Percentiles rank a stretch among this genome's conserved stretches.
phyloP scores from a whole-genome alignment of 2,888 invertebrate genomes.

The Nephrotoma appendiculata region DNA sequence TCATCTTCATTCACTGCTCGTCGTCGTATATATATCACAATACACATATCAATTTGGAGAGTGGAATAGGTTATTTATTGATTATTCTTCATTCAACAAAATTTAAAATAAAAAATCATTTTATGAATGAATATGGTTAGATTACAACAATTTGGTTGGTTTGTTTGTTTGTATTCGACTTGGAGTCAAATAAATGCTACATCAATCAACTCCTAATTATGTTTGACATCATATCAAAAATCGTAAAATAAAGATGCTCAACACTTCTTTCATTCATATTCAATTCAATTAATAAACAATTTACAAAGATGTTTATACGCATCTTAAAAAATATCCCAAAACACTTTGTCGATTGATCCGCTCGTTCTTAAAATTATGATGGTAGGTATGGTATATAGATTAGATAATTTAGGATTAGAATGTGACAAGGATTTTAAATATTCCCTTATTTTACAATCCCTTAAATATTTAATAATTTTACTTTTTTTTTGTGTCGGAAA shows the following conservation, averaged over 20 bases:
- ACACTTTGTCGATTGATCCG: neutral
- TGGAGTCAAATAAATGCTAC: neutral
- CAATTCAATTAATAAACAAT: neutral
- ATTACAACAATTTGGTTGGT: neutral
- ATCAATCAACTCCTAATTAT: neutral
- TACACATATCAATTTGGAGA: neutral
- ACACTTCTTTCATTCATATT: neutral
- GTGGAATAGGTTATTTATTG: neutral
- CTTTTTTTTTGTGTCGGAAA: neutral
- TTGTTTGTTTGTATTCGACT: neutral
- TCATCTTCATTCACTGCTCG: neutral
- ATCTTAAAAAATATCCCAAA: neutral
- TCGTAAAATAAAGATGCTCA: neutral
- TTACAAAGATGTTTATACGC: neutral
- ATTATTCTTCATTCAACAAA: neutral
- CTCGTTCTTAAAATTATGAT: neutral
- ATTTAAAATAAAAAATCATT: neutral
- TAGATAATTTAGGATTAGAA: neutral
- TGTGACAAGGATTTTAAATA: neutral
- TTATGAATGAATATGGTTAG: neutral
- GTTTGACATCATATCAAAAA: neutral
- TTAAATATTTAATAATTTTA: neutral
- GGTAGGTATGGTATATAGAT: neutral
- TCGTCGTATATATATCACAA: neutral
- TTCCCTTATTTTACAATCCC: neutral